Conservation (phyloP, 1,140 invertebrate genomes). For the Cecropterus lyciades region DNA sequence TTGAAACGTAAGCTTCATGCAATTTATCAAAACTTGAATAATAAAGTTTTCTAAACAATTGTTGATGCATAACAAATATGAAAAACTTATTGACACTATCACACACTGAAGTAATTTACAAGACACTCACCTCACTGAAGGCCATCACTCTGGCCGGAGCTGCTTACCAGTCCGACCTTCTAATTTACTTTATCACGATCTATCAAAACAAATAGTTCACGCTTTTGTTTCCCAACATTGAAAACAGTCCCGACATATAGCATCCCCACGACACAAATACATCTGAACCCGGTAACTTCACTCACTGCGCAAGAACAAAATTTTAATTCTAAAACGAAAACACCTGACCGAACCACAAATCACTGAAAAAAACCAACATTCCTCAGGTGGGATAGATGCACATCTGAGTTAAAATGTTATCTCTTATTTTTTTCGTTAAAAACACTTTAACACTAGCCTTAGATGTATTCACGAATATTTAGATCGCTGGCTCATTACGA, state of each 20-base stretch:
- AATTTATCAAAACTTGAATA: constrained; percentile 6
- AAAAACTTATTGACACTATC: constrained; percentile 31
- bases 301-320: constrained; percentile 84
- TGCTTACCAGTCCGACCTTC: constrained; percentile 71
- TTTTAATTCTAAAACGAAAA: constrained; percentile 83
- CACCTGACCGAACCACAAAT: constrained; percentile 85
- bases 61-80: constrained; percentile 10
- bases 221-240: constrained; percentile 83
- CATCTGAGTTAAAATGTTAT: constrained; percentile 57
- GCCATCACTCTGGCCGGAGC: constrained; percentile 81
- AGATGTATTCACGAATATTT: constrained; percentile 55
- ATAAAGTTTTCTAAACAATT: constrained; percentile 28
- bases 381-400: constrained; percentile 84
- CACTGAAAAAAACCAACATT: constrained; percentile 85
- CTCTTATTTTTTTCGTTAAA: constrained; percentile 46
- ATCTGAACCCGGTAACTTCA: constrained; percentile 80
- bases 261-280: constrained; percentile 81
- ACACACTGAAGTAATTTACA: constrained; percentile 37
- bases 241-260: constrained; percentile 81
- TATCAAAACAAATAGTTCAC: constrained; percentile 84
- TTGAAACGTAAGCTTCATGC: background rate
- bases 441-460: constrained; percentile 62
- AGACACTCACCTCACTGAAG: constrained; percentile 83
- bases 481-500: constrained; percentile 59
- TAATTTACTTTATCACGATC: constrained; percentile 79